Conservation (phyloP, 2,888 invertebrate genomes). For the Cryptophagus acutangulus region DNA sequence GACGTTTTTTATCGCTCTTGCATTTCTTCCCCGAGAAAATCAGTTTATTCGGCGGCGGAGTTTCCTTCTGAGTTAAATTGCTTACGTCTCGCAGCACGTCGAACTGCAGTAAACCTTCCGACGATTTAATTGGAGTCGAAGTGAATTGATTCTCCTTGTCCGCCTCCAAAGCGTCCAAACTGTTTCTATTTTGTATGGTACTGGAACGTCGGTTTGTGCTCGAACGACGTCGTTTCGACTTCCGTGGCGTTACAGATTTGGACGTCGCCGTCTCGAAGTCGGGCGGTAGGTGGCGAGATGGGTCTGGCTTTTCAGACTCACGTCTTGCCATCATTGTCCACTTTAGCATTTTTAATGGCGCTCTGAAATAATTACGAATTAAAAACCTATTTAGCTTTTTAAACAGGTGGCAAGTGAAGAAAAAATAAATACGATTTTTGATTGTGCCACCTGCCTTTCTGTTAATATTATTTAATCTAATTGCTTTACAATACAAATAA, state of each 20-base stretch:
- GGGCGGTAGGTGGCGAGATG: slow-evolving; percentile 22
- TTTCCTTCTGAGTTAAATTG: slow-evolving; percentile 55
- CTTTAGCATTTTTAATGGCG: slow-evolving; percentile 52
- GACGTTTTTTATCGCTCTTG: slow-evolving; percentile 24
- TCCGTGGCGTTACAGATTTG: slow-evolving; percentile 1
- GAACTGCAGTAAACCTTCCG: slow-evolving; percentile 34
- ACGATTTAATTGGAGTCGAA: slow-evolving; percentile 55
- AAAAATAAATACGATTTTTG: too few species aligned
- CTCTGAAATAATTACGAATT: background rate
- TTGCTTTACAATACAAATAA: too few species aligned
- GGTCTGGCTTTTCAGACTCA: slow-evolving; percentile 28
- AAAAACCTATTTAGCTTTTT: too few species aligned
- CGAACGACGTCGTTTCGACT: slow-evolving; percentile 40
- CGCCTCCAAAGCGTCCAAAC: slow-evolving; percentile 51
- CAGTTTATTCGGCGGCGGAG: background rate
- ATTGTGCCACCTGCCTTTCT: too few species aligned
- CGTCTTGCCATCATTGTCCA: slow-evolving; percentile 52
- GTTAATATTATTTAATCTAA: too few species aligned
- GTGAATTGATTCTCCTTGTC: slow-evolving; percentile 59
- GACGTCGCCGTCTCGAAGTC: slow-evolving; percentile 13
- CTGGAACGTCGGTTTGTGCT: slow-evolving; percentile 51
- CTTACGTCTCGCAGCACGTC: slow-evolving; percentile 58
- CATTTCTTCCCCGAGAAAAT: slow-evolving; percentile 26
- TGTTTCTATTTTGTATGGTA: slow-evolving; percentile 48
- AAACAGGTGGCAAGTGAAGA: too few species aligned